phyloP scores from a whole-genome alignment of 2,797 vertebrate genomes.

The Melanotaenia trifasciata region DNA sequence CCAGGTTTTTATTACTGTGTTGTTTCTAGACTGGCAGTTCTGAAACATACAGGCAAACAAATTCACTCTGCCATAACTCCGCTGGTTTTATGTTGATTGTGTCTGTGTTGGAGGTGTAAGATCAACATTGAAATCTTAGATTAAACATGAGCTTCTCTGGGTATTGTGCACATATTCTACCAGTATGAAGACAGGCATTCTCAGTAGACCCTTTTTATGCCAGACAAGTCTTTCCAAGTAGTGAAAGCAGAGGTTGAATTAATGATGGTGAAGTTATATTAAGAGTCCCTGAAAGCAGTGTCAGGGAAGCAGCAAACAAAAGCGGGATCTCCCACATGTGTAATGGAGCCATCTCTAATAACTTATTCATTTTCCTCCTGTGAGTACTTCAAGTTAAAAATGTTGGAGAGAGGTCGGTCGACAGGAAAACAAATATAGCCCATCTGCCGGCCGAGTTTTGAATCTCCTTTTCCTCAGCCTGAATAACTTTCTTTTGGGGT shows the following conservation, averaged over 20 bases:
- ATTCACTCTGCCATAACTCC: conserved; percentile 13
- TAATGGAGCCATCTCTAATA: conserved; percentile 29
- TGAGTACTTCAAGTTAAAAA: background rate
- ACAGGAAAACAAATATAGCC: conserved; percentile 32
- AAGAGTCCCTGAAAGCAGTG: conserved; percentile 8
- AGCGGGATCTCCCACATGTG: conserved; percentile 4
- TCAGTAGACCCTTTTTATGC: conserved; percentile 7
- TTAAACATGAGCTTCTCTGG: conserved; percentile 26
- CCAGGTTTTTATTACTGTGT: conserved; percentile 23
- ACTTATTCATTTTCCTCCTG: background rate
- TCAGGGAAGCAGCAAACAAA: background rate
- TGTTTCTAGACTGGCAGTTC: conserved; percentile 13
- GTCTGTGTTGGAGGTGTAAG: conserved; percentile 15
- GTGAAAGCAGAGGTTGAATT: conserved; percentile 5
- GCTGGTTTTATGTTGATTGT: conserved; percentile 7
- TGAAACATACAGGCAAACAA: conserved; percentile 8
- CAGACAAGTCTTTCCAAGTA: conserved; percentile 1
- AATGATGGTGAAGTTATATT: conserved; percentile 19
- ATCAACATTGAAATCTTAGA: conserved; percentile 40
- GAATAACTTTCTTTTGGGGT: background rate
- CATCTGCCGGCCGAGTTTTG: conserved; percentile 1
- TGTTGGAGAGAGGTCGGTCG: conserved; percentile 15
- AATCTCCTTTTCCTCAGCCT: conserved; percentile 9
- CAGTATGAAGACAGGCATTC: conserved; percentile 22
- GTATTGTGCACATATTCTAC: conserved; percentile 30